These are phyloP conservation scores for Bufo bufo DNA, from an alignment of 2,113 vertebrate species.

Conservation along the genomic window DNA sequence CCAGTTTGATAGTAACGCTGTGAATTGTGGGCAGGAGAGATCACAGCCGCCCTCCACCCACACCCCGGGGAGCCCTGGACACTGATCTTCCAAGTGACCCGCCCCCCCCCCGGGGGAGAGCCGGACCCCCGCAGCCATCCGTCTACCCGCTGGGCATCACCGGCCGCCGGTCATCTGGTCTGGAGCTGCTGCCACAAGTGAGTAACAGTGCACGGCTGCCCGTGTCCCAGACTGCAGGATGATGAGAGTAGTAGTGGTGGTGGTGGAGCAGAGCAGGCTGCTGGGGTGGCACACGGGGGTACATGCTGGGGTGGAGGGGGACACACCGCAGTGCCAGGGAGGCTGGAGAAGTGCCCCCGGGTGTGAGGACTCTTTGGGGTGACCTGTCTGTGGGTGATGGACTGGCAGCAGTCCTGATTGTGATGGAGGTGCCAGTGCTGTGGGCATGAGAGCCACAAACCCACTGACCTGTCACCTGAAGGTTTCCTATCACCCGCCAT, in stretches of 20 bases:
- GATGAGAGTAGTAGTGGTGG: too few relatives aligned
- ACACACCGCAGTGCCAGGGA: neutral
- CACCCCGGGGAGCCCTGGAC: constrained; percentile 13
- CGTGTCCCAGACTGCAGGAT: neutral
- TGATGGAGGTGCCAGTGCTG: neutral
- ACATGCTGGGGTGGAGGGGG: too few relatives aligned
- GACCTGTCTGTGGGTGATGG: too few relatives aligned
- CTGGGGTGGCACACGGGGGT: too few relatives aligned
- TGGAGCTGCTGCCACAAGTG: neutral
- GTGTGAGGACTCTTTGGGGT: neutral
- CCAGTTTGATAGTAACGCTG: constrained; percentile 47
- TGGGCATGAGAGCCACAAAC: neutral
- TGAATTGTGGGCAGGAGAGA: constrained; percentile 46
- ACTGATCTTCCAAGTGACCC: constrained; percentile 4
- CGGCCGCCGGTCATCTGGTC: neutral
- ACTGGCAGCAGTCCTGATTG: too few relatives aligned
- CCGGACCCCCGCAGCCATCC: neutral
- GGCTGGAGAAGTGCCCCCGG: neutral
- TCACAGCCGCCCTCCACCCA: constrained; percentile 22
- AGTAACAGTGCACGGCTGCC: neutral
- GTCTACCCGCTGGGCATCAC: neutral
- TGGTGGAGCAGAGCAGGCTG: neutral
- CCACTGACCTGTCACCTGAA: neutral
- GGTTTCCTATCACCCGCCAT: too few relatives aligned
- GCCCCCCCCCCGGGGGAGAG: neutral